Conservation (phyloP, 2,113 vertebrate genomes). For the Leptosomus discolor region DNA sequence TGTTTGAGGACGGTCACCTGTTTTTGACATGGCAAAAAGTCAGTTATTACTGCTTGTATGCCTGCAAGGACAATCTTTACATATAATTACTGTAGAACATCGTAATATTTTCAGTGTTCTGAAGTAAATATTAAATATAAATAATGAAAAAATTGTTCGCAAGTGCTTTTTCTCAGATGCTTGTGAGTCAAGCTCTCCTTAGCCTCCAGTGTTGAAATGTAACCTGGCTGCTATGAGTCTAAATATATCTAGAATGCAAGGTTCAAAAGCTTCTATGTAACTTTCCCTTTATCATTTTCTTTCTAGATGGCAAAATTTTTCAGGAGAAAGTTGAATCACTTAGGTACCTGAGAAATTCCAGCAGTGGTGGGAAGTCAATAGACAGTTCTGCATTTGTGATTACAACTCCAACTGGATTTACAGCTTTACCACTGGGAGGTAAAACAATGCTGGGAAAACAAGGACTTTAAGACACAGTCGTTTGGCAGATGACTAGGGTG, state of each 20-base stretch:
- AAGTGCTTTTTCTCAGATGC: not conserved
- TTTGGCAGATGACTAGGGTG: not conserved
- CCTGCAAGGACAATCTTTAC: not conserved
- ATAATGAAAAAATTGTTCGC: not conserved
- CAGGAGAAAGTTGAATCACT: slow-evolving; percentile 95
- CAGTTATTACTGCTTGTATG: not conserved
- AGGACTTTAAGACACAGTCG: not conserved
- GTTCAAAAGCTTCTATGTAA: not conserved
- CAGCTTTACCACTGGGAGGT: slow-evolving; percentile 80
- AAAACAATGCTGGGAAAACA: not conserved
- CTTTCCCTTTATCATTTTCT: not conserved
- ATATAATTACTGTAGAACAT: not conserved
- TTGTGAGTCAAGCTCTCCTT: not conserved
- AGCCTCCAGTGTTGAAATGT: not conserved
- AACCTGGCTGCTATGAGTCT: not conserved
- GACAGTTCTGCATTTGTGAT: slow-evolving; percentile 80
- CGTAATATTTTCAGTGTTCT: not conserved
- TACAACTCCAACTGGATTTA: slow-evolving; percentile 81
- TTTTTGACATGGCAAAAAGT: not conserved
- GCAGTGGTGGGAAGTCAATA: slow-evolving; percentile 81
- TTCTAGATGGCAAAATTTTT: slow-evolving; percentile 92
- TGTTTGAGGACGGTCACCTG: not conserved
- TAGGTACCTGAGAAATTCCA: slow-evolving; percentile 84
- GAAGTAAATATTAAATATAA: not conserved
- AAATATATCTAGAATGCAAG: not conserved